A percentile compares a stretch with the other conserved stretches of the same genome.
Conservation (phyloP, 2,888 invertebrate genomes). For the Cenopis cana region DNA sequence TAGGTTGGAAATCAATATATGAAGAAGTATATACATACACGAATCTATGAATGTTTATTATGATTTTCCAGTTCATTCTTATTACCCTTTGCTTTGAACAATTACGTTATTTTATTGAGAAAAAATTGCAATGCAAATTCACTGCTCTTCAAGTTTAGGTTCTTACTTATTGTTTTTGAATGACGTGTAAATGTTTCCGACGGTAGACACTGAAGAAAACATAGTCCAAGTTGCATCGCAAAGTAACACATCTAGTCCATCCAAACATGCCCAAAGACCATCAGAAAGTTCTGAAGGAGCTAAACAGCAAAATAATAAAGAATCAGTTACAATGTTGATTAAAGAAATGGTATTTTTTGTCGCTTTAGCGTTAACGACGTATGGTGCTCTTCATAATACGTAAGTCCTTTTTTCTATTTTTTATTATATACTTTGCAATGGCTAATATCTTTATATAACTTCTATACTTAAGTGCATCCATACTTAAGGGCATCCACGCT, state of each 20-base stretch:
- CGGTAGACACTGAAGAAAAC: conserved; percentile 76
- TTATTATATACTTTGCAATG: not conserved
- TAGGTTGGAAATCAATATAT: conserved; percentile 15
- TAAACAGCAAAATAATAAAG: conserved; percentile 69
- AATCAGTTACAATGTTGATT: conserved; percentile 83
- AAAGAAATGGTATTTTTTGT: conserved; percentile 88
- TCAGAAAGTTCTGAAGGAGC: conserved; percentile 66
- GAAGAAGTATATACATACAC: conserved; percentile 13
- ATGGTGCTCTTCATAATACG: conserved; percentile 90
- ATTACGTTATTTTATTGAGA: conserved; percentile 47
- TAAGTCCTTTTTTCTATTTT: conserved; percentile 72
- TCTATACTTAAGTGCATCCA: too few species aligned
- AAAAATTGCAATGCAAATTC: conserved; percentile 62
- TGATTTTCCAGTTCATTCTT: conserved; percentile 22
- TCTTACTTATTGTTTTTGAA: conserved; percentile 69
- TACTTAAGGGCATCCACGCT: too few species aligned
- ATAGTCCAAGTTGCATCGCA: conserved; percentile 79
- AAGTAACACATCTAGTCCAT: conserved; percentile 63
- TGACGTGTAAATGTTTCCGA: conserved; percentile 85
- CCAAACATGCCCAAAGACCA: conserved; percentile 76
- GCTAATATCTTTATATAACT: not conserved
- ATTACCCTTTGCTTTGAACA: conserved; percentile 42
- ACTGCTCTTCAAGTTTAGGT: conserved; percentile 59
- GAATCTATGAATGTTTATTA: conserved; percentile 25
- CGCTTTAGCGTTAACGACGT: conserved; percentile 87